A percentile compares a stretch with the other conserved stretches of the same genome.
phyloP scores from a whole-genome alignment of 2,113 vertebrate genomes.

The Hydrolagus affinis region DNA sequence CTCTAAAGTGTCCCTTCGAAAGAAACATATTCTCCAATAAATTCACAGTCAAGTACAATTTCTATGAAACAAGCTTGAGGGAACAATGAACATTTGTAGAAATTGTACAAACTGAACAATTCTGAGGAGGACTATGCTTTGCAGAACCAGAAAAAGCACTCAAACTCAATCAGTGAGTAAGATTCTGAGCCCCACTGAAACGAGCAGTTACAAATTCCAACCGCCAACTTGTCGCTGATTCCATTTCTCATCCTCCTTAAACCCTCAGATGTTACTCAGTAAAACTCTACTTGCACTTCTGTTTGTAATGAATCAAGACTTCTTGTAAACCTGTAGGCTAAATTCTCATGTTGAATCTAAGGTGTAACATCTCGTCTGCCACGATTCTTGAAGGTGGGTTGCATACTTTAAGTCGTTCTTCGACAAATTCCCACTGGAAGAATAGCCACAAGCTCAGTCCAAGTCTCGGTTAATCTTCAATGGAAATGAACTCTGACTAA shows the following conservation, averaged over 20 bases:
- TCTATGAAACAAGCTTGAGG: not conserved
- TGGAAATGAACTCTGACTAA: not conserved
- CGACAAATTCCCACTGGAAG: not conserved
- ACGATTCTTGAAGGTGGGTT: not conserved
- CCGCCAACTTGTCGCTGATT: no score
- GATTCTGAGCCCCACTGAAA: not conserved
- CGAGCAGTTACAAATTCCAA: not conserved
- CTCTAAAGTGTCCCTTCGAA: not conserved
- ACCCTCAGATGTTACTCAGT: no score
- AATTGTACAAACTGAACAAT: not conserved
- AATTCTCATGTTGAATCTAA: not conserved
- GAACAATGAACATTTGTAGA: not conserved
- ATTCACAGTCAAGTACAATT: not conserved
- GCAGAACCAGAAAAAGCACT: not conserved
- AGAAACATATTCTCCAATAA: not conserved
- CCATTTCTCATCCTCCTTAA: no score
- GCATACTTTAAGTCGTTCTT: slow-evolving; percentile 1
- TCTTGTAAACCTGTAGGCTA: not conserved
- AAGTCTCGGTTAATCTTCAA: slow-evolving; percentile 4
- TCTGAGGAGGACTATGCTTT: not conserved
- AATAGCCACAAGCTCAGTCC: not conserved
- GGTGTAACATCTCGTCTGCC: not conserved
- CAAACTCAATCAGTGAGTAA: not conserved
- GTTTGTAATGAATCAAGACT: not conserved
- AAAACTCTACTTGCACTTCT: not conserved